phyloP scores from a whole-genome alignment of 1,140 invertebrate genomes.

The Carposina sasakii region DNA sequence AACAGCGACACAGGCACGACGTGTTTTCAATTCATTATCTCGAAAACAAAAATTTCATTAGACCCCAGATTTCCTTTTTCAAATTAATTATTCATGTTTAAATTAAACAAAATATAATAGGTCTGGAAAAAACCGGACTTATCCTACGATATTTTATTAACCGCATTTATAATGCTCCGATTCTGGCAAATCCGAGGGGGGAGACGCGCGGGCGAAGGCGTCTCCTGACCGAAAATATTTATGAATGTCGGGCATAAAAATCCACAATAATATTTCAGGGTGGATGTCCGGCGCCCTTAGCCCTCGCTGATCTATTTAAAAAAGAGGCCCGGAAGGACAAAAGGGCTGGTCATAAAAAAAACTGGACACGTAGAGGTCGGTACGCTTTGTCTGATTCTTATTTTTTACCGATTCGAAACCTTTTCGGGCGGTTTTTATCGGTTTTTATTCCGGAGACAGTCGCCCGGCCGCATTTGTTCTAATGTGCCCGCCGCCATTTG shows the following conservation, averaged over 20 bases:
- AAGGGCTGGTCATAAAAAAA: conserved; percentile 67
- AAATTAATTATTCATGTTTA: conserved; percentile 72
- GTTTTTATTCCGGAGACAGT: conserved; percentile 67
- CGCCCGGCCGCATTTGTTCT: conserved; percentile 54
- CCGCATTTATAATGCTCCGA: conserved; percentile 69
- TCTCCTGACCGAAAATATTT: conserved; percentile 62
- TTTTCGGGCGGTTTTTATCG: conserved; percentile 63
- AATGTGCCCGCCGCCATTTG: conserved; percentile 60
- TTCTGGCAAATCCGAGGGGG: conserved; percentile 44
- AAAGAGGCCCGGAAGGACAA: conserved; percentile 69
- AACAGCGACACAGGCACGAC: conserved; percentile 49
- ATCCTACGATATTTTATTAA: conserved; percentile 72
- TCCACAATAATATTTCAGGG: conserved; percentile 72
- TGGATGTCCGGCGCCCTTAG: conserved; percentile 55
- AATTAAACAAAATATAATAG: conserved; percentile 73
- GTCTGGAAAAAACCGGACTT: conserved; percentile 65
- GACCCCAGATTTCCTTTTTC: conserved; percentile 68
- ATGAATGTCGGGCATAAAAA: conserved; percentile 69
- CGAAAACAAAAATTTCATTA: conserved; percentile 72
- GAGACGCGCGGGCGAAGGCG: conserved; percentile 22
- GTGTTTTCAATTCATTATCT: conserved; percentile 73
- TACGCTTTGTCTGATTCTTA: conserved; percentile 68
- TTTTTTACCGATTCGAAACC: conserved; percentile 69
- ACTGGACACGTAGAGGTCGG: conserved; percentile 63
- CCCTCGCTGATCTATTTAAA: conserved; percentile 70